These are phyloP conservation scores for Ctena decussata DNA, from an alignment of 2,888 invertebrate species.

Conservation along the genomic window DNA sequence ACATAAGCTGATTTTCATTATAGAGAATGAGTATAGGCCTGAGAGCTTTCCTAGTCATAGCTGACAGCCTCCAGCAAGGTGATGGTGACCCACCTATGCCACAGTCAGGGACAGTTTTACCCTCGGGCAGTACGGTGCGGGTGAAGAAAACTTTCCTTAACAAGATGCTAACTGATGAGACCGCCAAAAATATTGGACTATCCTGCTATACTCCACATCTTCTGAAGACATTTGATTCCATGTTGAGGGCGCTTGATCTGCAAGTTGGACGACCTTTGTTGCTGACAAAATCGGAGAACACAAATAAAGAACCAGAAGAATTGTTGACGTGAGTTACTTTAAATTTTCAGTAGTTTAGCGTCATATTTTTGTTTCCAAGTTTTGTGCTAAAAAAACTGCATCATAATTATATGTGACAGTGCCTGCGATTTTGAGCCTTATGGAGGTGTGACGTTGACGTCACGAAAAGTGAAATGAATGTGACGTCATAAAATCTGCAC, in stretches of 20 bases:
- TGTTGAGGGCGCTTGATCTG: conserved; percentile 96
- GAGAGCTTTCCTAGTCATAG: conserved; percentile 98
- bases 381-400: too few species aligned
- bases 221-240: conserved; percentile 97
- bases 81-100: conserved; percentile 99
- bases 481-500: too few species aligned
- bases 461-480: too few species aligned
- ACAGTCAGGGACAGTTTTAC: conserved; percentile 96
- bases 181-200: conserved; percentile 98
- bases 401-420: too few species aligned
- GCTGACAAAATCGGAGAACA: conserved; percentile 98
- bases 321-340: conserved; percentile 86
- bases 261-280: conserved; percentile 99
- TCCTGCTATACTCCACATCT: conserved; percentile 98
- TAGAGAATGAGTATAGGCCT: conserved; percentile 98
- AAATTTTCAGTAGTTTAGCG: too few species aligned
- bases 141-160: conserved; percentile 98
- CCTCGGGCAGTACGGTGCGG: conserved; percentile 97
- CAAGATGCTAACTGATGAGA: conserved; percentile 94
- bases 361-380: too few species aligned
- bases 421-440: too few species aligned
- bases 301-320: conserved; percentile 92
- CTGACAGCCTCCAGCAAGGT: conserved; percentile 99
- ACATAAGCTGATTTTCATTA: conserved; percentile 16
- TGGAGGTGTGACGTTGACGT: too few species aligned